phyloP scores from a whole-genome alignment of 1,140 invertebrate species.

The Brachionus rubens region DNA sequence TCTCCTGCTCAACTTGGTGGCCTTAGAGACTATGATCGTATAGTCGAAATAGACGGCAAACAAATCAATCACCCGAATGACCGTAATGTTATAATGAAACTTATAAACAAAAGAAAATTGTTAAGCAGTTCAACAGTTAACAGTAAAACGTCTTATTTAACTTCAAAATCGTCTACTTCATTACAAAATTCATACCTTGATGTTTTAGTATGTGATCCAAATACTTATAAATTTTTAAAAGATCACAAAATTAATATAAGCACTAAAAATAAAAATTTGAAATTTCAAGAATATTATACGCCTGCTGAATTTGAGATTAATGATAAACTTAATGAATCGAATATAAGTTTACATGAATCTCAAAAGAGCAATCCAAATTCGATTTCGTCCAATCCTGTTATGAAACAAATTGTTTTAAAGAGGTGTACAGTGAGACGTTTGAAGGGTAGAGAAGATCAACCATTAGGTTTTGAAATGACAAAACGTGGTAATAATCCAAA shows the following conservation, averaged over 20 bases:
- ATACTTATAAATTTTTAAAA: constrained; percentile 8
- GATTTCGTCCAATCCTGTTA: neutral
- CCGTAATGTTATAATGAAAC: constrained; percentile 1
- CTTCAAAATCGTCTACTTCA: neutral
- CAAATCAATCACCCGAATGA: neutral
- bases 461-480: constrained; percentile 42
- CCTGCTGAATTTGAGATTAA: constrained; percentile 1
- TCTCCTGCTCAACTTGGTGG: constrained; percentile 19
- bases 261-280: constrained; percentile 1
- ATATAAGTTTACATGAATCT: neutral
- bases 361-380: neutral
- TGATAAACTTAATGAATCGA: neutral
- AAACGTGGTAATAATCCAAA: constrained; percentile 4
- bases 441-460: neutral
- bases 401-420: neutral
- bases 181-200: constrained; percentile 2
- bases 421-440: neutral
- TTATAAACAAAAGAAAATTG: constrained; percentile 15
- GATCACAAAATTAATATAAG: neutral
- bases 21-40: constrained; percentile 37
- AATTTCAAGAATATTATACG: constrained; percentile 7
- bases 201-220: constrained; percentile 35
- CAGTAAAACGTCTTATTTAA: neutral
- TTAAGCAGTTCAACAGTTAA: neutral
- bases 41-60: constrained; percentile 28